These are phyloP conservation scores for Eurytoma adleriae DNA, from an alignment of 2,888 invertebrate species.

Conservation along the genomic window DNA sequence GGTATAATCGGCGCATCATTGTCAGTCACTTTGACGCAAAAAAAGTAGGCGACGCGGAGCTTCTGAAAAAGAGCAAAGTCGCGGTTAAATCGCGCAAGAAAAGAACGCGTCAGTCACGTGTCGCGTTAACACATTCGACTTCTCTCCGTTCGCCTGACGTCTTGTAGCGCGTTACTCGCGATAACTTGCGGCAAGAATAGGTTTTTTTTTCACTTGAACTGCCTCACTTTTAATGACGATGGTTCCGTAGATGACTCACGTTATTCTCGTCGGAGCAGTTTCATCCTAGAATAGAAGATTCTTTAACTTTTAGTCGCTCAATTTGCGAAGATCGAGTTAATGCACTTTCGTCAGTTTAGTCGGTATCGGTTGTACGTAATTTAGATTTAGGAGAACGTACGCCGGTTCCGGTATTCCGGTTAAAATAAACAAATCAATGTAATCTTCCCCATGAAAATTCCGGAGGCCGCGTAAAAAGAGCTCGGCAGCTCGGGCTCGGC, in stretches of 20 bases:
- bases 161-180: background rate
- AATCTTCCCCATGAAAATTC: too few relatives aligned
- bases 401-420: too few relatives aligned
- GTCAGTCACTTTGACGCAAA: constrained; percentile 37
- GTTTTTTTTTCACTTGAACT: background rate
- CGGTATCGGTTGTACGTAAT: too few relatives aligned
- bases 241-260: background rate
- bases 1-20: constrained; percentile 40
- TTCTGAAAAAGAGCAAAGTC: background rate
- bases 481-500: too few relatives aligned
- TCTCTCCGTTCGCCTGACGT: constrained; percentile 21
- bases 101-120: constrained; percentile 51
- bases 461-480: too few relatives aligned
- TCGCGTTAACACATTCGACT: constrained; percentile 47
- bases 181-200: constrained; percentile 20
- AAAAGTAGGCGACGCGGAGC: constrained; percentile 1
- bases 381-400: too few relatives aligned
- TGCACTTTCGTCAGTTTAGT: too few relatives aligned
- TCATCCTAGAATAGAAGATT: too few relatives aligned
- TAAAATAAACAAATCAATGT: too few relatives aligned
- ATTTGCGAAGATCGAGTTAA: too few relatives aligned
- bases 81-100: constrained; percentile 34
- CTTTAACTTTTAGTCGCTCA: too few relatives aligned
- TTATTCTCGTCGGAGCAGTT: background rate
- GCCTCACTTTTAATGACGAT: background rate